These are phyloP conservation scores for Aphaenogaster ashmeadi DNA, from an alignment of 1,140 invertebrate species.

Conservation along the genomic window DNA sequence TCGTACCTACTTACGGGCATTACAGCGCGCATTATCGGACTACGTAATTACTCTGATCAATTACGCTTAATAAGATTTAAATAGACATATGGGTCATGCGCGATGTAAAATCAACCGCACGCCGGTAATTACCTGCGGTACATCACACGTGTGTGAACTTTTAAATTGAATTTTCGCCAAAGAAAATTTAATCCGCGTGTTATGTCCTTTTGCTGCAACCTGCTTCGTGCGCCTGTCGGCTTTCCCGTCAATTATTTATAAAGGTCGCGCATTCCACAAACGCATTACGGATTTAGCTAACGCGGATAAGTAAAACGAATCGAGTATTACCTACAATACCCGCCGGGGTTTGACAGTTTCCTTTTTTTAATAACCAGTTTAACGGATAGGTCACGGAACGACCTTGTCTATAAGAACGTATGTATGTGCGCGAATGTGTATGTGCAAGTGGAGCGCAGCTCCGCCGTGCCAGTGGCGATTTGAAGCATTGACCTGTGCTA, in stretches of 20 bases:
- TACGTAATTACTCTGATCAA: background rate
- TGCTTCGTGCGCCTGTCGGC: background rate
- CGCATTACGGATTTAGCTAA: constrained; percentile 16
- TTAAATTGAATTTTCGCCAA: constrained; percentile 19
- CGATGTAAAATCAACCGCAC: constrained; percentile 27
- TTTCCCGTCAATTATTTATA: constrained; percentile 28
- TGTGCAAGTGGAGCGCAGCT: constrained; percentile 21
- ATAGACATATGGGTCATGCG: constrained; percentile 40
- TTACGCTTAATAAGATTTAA: constrained; percentile 66
- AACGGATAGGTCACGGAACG: constrained; percentile 62
- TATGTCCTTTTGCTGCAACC: background rate
- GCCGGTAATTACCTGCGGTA: background rate
- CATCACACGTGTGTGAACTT: background rate
- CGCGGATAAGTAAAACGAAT: constrained; percentile 33
- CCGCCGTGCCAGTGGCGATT: constrained; percentile 64
- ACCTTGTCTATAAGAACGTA: constrained; percentile 55
- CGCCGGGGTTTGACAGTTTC: background rate
- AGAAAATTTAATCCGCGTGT: constrained; percentile 14
- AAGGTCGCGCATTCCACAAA: constrained; percentile 41
- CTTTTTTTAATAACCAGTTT: constrained; percentile 54
- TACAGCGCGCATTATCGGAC: constrained; percentile 42
- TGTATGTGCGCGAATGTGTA: background rate
- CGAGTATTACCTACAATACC: background rate
- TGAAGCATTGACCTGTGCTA: constrained; percentile 80
- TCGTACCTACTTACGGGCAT: background rate